These are phyloP conservation scores for Hemibagrus guttatus DNA, from an alignment of 2,797 vertebrate genomes.

Conservation along the genomic window DNA sequence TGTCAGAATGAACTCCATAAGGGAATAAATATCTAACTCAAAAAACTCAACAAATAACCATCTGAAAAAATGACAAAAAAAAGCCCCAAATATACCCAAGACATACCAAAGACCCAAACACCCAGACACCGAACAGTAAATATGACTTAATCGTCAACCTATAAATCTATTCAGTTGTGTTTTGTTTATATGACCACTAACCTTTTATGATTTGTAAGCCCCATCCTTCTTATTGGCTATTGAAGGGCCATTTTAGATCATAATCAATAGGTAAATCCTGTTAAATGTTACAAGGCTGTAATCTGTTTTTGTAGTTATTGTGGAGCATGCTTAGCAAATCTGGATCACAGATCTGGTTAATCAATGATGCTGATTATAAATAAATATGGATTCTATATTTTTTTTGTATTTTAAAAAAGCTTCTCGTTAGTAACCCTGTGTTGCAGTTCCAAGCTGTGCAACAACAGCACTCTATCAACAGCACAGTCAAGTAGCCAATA, in stretches of 20 bases:
- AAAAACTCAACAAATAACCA: too few species aligned
- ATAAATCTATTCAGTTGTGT: conserved; percentile 3
- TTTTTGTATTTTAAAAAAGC: not conserved
- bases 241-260: conserved; percentile 71
- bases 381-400: not conserved
- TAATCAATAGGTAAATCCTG: conserved; percentile 72
- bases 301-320: conserved; percentile 67
- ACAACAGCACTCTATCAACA: conserved; percentile 82
- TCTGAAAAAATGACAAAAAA: not conserved
- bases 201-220: not conserved
- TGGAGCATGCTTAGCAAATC: conserved; percentile 49
- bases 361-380: not conserved
- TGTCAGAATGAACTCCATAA: too few species aligned
- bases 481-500: conserved; percentile 81
- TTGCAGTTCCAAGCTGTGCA: conserved; percentile 80
- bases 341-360: conserved; percentile 34
- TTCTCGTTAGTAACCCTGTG: conserved; percentile 57
- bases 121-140: not conserved
- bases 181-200: not conserved
- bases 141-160: conserved; percentile 9
- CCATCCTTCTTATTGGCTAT: conserved; percentile 62
- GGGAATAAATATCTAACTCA: too few species aligned
- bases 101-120: not conserved
- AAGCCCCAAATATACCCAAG: not conserved
- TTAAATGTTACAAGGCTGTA: conserved; percentile 69